phyloP scores from a whole-genome alignment of 2,888 invertebrate species.

The Silvanus unidentatus region DNA sequence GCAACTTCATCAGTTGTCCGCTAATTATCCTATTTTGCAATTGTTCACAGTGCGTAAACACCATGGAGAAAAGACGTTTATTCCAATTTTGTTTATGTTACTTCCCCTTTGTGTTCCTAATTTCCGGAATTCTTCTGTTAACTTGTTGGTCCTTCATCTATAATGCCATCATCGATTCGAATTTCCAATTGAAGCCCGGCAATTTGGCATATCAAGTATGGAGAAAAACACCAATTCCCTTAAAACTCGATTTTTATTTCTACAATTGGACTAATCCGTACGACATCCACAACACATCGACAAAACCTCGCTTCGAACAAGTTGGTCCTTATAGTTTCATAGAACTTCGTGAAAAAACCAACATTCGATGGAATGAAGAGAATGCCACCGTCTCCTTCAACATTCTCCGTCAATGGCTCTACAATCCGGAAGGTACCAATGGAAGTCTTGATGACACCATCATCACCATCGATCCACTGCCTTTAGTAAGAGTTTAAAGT shows the following conservation, averaged over 20 bases:
- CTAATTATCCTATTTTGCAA: too few species aligned
- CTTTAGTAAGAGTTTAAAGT: slow-evolving; percentile 57
- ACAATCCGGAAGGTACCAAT: slow-evolving; percentile 59
- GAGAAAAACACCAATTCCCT: slow-evolving; percentile 59
- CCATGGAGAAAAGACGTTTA: too few species aligned
- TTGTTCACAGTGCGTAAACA: too few species aligned
- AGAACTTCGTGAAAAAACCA: slow-evolving; percentile 65
- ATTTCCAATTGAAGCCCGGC: slow-evolving; percentile 57
- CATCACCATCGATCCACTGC: slow-evolving; percentile 69
- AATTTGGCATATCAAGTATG: slow-evolving; percentile 63
- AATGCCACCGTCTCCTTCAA: slow-evolving; percentile 70
- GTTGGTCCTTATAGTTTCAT: slow-evolving; percentile 61
- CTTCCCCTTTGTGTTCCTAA: slow-evolving; percentile 16
- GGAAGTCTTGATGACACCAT: slow-evolving; percentile 66
- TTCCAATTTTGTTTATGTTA: slow-evolving; percentile 14
- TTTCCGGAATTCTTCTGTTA: slow-evolving; percentile 22
- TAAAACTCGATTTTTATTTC: slow-evolving; percentile 63
- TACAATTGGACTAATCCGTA: slow-evolving; percentile 79
- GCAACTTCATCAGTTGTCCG: too few species aligned
- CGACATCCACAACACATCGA: slow-evolving; percentile 51
- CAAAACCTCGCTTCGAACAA: slow-evolving; percentile 53
- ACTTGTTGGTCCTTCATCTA: slow-evolving; percentile 21
- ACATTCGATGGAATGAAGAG: slow-evolving; percentile 63
- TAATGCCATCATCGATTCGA: slow-evolving; percentile 31
- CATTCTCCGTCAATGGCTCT: slow-evolving; percentile 63